Evolutionary conservation across 1,140 invertebrate species (phyloP).

Genomic region (Helicoverpa armigera): DNA sequence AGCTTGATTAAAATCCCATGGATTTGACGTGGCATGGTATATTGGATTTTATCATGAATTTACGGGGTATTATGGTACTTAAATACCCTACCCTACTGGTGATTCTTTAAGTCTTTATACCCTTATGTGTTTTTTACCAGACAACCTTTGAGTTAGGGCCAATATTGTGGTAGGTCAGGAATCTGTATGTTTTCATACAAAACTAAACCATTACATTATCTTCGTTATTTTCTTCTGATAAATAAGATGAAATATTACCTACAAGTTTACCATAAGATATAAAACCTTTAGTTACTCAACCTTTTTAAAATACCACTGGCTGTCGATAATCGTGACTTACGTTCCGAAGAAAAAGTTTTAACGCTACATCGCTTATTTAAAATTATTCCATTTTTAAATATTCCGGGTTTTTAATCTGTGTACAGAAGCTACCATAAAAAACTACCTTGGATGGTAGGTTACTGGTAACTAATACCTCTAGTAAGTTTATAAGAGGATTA

Average conservation of each 20-base stretch:
- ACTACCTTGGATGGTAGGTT: no score
- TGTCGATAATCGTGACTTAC: constrained; percentile 34
- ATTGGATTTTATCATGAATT: background rate
- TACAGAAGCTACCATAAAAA: no score
- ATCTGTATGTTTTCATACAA: no score
- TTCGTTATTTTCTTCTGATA: no score
- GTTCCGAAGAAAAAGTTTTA: background rate
- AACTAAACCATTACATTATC: no score
- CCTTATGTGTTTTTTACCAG: no score
- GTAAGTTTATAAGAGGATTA: no score
- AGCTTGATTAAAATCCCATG: constrained; percentile 23
- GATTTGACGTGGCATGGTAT: background rate
- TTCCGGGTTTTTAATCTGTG: background rate
- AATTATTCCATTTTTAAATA: background rate
- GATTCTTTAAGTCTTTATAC: no score
- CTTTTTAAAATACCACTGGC: constrained; percentile 20
- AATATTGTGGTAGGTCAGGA: no score
- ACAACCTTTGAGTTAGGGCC: no score
- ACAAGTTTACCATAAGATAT: background rate
- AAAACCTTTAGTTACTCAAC: background rate
- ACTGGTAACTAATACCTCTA: no score
- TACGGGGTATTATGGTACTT: background rate
- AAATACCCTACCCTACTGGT: no score
- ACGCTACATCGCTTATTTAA: background rate
- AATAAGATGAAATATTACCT: background rate